A percentile compares a stretch with the other conserved stretches of the same genome.
These are phyloP conservation scores for Oreochromis mossambicus DNA, from an alignment of 2,797 vertebrate species.

Conservation along the genomic window DNA sequence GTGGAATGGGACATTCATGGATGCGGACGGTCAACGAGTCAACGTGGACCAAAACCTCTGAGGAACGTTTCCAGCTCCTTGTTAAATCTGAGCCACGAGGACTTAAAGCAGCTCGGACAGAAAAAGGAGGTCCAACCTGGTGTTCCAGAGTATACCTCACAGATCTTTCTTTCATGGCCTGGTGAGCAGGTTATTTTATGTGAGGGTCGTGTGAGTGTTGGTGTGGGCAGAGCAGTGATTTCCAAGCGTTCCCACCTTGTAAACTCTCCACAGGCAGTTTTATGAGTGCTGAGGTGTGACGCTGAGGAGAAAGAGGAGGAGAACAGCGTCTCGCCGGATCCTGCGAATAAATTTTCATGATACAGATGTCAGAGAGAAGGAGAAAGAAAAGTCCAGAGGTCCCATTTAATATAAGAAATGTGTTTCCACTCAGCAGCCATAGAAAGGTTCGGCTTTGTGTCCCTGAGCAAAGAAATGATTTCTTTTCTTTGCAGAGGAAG, in stretches of 20 bases:
- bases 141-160: background rate
- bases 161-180: background rate
- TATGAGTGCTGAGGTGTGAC: background rate
- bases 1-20: background rate
- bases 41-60: background rate
- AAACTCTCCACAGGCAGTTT: constrained; percentile 6
- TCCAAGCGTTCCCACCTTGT: background rate
- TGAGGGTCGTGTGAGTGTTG: background rate
- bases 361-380: background rate
- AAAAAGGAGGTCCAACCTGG: background rate
- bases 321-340: background rate
- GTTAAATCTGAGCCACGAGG: background rate
- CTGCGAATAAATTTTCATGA: background rate
- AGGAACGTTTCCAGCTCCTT: background rate
- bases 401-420: background rate
- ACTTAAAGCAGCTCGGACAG: background rate
- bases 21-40: background rate
- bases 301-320: background rate
- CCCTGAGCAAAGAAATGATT: background rate
- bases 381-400: background rate
- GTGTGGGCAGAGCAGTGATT: background rate
- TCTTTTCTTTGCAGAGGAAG: background rate
- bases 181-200: background rate
- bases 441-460: background rate
- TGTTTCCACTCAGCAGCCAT: background rate